Conservation (phyloP, 1,140 invertebrate species). For the Drosophila parvula region DNA sequence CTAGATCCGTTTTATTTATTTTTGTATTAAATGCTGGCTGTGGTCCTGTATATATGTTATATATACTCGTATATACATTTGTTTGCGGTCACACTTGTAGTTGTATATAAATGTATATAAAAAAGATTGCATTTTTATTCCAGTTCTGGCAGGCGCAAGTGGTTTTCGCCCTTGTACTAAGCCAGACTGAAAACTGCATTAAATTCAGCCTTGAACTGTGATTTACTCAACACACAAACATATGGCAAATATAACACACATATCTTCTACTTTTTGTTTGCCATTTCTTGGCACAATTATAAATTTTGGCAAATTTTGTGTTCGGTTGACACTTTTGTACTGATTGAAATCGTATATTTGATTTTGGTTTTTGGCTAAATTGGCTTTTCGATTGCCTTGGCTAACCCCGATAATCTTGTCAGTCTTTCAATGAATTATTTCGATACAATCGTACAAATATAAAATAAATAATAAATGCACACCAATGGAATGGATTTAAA, state of each 20-base stretch:
- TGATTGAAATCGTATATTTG: constrained; percentile 47
- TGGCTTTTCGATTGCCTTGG: constrained; percentile 27
- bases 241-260: constrained; percentile 7
- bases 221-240: constrained; percentile 26
- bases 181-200: constrained; percentile 37
- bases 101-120: not conserved
- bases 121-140: constrained; percentile 42
- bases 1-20: constrained; percentile 50
- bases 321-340: constrained; percentile 40
- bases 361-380: constrained; percentile 37
- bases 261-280: constrained; percentile 14
- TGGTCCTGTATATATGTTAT: constrained; percentile 19
- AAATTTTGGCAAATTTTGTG: constrained; percentile 35
- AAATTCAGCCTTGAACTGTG: constrained; percentile 53
- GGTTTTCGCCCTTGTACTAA: constrained; percentile 40
- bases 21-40: constrained; percentile 43
- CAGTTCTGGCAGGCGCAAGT: constrained; percentile 35
- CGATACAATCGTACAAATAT: not conserved
- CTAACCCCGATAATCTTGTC: constrained; percentile 18
- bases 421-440: constrained; percentile 26
- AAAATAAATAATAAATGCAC: not conserved
- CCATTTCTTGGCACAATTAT: constrained; percentile 55
- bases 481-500: not conserved
- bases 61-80: constrained; percentile 29
- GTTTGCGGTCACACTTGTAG: constrained; percentile 34